Base-by-base conservation (phyloP, 2,888 invertebrate genomes). In the Beris chalybata region DNA sequence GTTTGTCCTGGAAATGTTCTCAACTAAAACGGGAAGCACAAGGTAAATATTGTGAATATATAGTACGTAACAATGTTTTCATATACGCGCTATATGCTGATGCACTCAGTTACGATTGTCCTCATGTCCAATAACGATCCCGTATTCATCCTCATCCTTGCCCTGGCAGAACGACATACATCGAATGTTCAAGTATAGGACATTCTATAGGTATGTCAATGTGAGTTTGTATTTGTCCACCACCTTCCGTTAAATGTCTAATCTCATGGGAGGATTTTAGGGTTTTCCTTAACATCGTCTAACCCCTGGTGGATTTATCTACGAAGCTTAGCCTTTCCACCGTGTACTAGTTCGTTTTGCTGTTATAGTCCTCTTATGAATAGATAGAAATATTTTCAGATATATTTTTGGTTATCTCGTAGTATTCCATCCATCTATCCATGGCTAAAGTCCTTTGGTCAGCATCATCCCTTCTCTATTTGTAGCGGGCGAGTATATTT, bases 1-100 rank as follows among this genome's bases (percentile, higher is more conserved):
- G 78, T 94, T 94, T 83, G 84, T 92, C 64, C 85, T 94, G 71
- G 93, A 93, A 82, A 86, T 93, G 72, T 90, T 84, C 79, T 81
- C 81, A 71, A 73, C 77, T 72, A 79, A 79, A 76, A 80, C 79
- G 70, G 80, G 81, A 71, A 71, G 76, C 70, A 78, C 78, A 72
- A 80, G 79, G 79, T 80, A 75, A 78, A 75, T 74, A 65, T 68
- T 32, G 22, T 22, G 22, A 22, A 22, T 22, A 22, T 22, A n/a
- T n/a, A n/a, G n/a, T n/a, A 22, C 22, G 22, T 22, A 22, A 22
- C 22, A 22, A 22, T 2, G 22, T 1, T 3, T 22, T 3, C 22
- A 22, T 22, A 22, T 22, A 22, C 22, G 22, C 22, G 22, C 22
- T 22, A 22, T 22, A 22, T 22, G 22, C 2, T 22, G 22, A 22